Evolutionary conservation across 2,797 vertebrate genomes (phyloP).

Genomic region (Anguilla anguilla): DNA sequence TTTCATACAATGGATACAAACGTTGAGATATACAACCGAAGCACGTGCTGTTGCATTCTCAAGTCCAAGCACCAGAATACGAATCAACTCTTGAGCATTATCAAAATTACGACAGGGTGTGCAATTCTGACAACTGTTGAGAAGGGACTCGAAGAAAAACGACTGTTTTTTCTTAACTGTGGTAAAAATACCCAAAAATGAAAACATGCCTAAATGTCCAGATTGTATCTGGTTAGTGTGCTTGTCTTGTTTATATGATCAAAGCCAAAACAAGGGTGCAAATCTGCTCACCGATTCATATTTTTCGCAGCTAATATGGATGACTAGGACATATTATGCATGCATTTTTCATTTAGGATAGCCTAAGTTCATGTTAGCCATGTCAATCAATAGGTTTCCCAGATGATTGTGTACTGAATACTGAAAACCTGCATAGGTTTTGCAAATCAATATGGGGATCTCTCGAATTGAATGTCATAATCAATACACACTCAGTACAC

Average conservation of each 20-base stretch:
- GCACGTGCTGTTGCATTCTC: background rate
- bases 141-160: too few relatives aligned
- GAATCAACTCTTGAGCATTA: background rate
- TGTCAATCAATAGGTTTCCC: background rate
- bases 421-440: background rate
- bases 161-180: too few relatives aligned
- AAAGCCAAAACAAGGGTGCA: too few relatives aligned
- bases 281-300: too few relatives aligned
- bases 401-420: background rate
- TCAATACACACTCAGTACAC: background rate
- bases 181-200: too few relatives aligned
- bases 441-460: background rate
- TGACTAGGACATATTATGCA: background rate
- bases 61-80: background rate
- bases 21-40: too few relatives aligned
- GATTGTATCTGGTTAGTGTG: too few relatives aligned
- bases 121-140: too few relatives aligned
- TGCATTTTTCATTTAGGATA: background rate
- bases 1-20: too few relatives aligned
- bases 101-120: background rate
- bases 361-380: background rate
- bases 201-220: too few relatives aligned
- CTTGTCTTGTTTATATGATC: too few relatives aligned
- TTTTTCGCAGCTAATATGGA: too few relatives aligned
- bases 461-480: background rate